phyloP scores from a whole-genome alignment of 2,113 vertebrate genomes.

The Atherinomorus stipes region DNA sequence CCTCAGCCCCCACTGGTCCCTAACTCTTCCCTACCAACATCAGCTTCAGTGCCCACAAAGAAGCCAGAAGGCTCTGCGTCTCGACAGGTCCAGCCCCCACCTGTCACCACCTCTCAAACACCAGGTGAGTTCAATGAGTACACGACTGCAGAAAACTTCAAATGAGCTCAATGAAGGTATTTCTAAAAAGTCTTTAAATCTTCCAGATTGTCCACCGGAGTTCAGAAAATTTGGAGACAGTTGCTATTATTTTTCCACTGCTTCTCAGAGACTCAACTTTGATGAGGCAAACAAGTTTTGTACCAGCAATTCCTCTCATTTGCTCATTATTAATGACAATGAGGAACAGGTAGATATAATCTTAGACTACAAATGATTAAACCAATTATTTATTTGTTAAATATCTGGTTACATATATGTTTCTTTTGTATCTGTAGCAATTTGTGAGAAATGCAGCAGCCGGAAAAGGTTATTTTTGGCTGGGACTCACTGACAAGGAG shows the following conservation, averaged over 20 bases:
- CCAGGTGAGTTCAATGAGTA: slow-evolving; percentile 63
- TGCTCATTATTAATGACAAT: slow-evolving; percentile 90
- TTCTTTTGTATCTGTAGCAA: slow-evolving; percentile 81
- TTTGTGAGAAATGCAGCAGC: slow-evolving; percentile 88
- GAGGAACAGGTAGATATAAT: slow-evolving; percentile 90
- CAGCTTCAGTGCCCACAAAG: slow-evolving; percentile 37
- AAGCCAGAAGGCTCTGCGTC: slow-evolving; percentile 50
- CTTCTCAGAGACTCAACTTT: slow-evolving; percentile 85
- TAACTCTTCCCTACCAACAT: slow-evolving; percentile 29
- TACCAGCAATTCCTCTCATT: slow-evolving; percentile 83
- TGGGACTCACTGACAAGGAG: slow-evolving; percentile 90
- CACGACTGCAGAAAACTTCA: background rate
- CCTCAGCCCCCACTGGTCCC: slow-evolving; percentile 27
- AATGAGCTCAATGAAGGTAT: background rate
- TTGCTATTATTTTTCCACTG: slow-evolving; percentile 92
- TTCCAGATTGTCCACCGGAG: slow-evolving; percentile 87
- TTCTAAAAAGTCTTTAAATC: background rate
- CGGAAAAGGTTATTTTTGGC: slow-evolving; percentile 92
- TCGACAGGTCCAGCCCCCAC: slow-evolving; percentile 46
- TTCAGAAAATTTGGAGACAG: slow-evolving; percentile 90
- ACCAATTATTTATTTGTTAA: background rate
- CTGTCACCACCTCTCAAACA: slow-evolving; percentile 26
- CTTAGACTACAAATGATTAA: background rate
- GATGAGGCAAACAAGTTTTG: slow-evolving; percentile 88
- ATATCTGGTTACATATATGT: background rate